Evolutionary conservation across 2,888 invertebrate species (phyloP).

Genomic region (Meta bourneti): DNA sequence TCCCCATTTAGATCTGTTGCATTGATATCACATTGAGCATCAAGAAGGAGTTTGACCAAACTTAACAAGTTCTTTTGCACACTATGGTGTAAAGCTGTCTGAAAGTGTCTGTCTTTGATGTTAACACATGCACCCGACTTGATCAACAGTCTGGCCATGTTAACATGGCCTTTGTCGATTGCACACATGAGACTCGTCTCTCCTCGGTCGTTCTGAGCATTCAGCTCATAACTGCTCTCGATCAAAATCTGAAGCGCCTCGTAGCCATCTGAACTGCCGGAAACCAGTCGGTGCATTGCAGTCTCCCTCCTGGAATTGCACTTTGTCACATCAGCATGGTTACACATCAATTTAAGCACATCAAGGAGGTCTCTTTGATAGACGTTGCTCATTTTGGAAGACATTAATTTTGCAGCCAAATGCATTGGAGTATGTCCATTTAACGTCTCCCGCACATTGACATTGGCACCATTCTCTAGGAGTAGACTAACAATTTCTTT

Average conservation of each 20-base stretch:
- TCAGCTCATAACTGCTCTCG: conserved; percentile 64
- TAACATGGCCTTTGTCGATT: conserved; percentile 64
- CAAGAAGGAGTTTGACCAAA: conserved; percentile 75
- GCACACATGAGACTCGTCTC: conserved; percentile 76
- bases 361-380: conserved; percentile 50
- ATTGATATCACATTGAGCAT: conserved; percentile 77
- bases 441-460: conserved; percentile 71
- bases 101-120: conserved; percentile 74
- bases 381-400: conserved; percentile 37
- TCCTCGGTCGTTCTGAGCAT: conserved; percentile 76
- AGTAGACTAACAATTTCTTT: conserved; percentile 65
- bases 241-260: conserved; percentile 73
- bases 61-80: conserved; percentile 77
- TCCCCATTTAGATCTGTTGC: conserved; percentile 76
- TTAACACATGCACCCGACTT: conserved; percentile 69
- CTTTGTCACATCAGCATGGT: conserved; percentile 61
- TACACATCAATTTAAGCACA: conserved; percentile 44
- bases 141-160: conserved; percentile 57
- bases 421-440: conserved; percentile 77
- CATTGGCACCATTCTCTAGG: conserved; percentile 73
- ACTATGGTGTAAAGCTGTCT: conserved; percentile 79
- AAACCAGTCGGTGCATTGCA: conserved; percentile 70
- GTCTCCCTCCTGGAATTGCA: conserved; percentile 72
- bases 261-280: conserved; percentile 45
- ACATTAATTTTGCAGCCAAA: conserved; percentile 64